phyloP scores from a whole-genome alignment of 1,140 invertebrate genomes.

The Drosophila rhopaloa region DNA sequence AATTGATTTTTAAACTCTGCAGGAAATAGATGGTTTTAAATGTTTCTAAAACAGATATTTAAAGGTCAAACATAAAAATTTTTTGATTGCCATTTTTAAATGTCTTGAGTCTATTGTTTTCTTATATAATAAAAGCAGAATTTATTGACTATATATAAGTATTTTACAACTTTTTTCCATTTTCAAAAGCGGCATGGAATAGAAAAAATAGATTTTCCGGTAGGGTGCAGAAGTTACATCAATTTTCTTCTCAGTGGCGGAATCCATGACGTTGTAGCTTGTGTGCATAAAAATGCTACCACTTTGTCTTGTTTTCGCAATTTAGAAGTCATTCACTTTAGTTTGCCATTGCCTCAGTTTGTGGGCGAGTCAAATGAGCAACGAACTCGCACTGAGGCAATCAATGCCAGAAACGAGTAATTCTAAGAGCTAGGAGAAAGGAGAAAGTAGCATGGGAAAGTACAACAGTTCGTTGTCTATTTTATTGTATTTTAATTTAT shows the following conservation, averaged over 20 bases:
- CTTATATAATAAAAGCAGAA: too few species aligned
- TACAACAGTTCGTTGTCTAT: constrained; percentile 68
- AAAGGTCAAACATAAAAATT: too few species aligned
- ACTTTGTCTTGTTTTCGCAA: constrained; percentile 73
- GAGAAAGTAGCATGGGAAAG: neutral
- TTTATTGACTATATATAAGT: too few species aligned
- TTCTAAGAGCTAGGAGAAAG: neutral
- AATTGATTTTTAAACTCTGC: too few species aligned
- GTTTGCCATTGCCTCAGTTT: constrained; percentile 4
- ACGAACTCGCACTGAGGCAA: constrained; percentile 65
- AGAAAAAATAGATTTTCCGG: too few species aligned
- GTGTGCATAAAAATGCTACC: constrained; percentile 43
- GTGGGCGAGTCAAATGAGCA: constrained; percentile 59
- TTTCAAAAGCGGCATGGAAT: too few species aligned
- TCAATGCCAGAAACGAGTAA: constrained; percentile 59
- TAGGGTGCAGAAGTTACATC: neutral
- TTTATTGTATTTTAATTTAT: constrained; percentile 80
- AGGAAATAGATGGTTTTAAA: too few species aligned
- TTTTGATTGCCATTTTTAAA: too few species aligned
- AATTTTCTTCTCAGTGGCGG: constrained; percentile 4
- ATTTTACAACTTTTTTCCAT: too few species aligned
- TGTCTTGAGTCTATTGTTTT: too few species aligned
- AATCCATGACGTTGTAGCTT: constrained; percentile 5
- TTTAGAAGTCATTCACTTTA: constrained; percentile 75
- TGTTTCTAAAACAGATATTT: too few species aligned